Conservation (phyloP, 2,888 invertebrate species). For the Mythimna impura region DNA sequence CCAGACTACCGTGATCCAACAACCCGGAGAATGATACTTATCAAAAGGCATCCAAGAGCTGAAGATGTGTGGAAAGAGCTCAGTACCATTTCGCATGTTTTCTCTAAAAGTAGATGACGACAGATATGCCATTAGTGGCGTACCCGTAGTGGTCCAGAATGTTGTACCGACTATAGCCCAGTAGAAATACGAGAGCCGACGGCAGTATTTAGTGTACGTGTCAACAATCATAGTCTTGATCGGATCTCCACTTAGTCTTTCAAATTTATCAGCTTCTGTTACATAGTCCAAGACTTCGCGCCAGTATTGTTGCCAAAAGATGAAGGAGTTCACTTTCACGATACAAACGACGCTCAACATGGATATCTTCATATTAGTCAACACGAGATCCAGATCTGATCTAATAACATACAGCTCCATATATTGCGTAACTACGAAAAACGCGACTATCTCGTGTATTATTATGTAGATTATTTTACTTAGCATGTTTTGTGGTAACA, state of each 20-base stretch:
- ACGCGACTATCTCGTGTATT: slow-evolving; percentile 73
- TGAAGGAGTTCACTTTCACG: slow-evolving; percentile 78
- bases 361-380: slow-evolving; percentile 83
- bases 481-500: slow-evolving; percentile 75
- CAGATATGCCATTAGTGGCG: slow-evolving; percentile 76
- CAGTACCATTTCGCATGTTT: slow-evolving; percentile 76
- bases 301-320: slow-evolving; percentile 81
- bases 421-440: slow-evolving; percentile 81
- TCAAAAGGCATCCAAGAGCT: slow-evolving; percentile 85
- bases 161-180: slow-evolving; percentile 82
- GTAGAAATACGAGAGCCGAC: slow-evolving; percentile 78
- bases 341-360: slow-evolving; percentile 83
- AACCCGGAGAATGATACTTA: slow-evolving; percentile 79
- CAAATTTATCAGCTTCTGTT: slow-evolving; percentile 79
- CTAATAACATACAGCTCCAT: slow-evolving; percentile 80
- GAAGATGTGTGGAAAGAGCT: slow-evolving; percentile 82
- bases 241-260: slow-evolving; percentile 72
- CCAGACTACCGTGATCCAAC: slow-evolving; percentile 80
- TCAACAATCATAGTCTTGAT: slow-evolving; percentile 71
- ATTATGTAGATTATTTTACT: slow-evolving; percentile 69
- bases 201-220: slow-evolving; percentile 81
- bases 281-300: slow-evolving; percentile 78
- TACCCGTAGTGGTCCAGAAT: slow-evolving; percentile 70
- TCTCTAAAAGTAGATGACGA: slow-evolving; percentile 76
- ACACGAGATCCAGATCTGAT: slow-evolving; percentile 77